These are phyloP conservation scores for Nycticebus coucang DNA, from an alignment of 2,113 vertebrate species.

Conservation along the genomic window DNA sequence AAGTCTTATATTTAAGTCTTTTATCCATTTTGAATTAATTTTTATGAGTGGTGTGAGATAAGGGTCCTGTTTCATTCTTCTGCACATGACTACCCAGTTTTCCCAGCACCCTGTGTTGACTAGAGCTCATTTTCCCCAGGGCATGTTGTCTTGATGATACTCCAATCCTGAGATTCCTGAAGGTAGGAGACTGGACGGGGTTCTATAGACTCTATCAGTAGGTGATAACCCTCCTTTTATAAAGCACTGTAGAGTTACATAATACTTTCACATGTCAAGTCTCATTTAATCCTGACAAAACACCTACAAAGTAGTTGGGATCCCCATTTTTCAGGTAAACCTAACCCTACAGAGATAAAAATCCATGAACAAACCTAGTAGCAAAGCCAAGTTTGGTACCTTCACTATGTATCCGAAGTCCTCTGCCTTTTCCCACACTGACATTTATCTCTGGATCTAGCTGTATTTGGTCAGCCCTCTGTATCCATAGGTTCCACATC, in stretches of 20 bases:
- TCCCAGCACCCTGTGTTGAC: too few species aligned
- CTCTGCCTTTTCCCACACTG: neutral
- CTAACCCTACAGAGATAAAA: neutral
- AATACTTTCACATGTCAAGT: neutral
- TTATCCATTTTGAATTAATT: too few species aligned
- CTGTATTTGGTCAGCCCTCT: neutral
- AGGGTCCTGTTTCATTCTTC: too few species aligned
- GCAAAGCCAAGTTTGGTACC: neutral
- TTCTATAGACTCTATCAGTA: neutral
- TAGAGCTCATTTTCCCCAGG: too few species aligned
- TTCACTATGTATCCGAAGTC: neutral
- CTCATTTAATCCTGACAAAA: neutral
- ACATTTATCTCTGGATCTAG: neutral
- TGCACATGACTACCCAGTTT: too few species aligned
- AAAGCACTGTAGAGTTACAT: neutral
- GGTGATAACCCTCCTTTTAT: neutral
- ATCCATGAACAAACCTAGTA: neutral
- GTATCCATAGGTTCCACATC: neutral
- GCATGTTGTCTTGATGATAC: neutral
- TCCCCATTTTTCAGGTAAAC: neutral
- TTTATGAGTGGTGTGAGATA: too few species aligned
- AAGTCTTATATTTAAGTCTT: too few species aligned
- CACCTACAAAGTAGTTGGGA: neutral
- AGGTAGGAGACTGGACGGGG: neutral
- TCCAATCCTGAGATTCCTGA: neutral